Evolutionary conservation across 2,797 vertebrate genomes (phyloP), one percentile per base, ranked within the genome.

Genomic region (Lithobates sylvaticus): DNA sequence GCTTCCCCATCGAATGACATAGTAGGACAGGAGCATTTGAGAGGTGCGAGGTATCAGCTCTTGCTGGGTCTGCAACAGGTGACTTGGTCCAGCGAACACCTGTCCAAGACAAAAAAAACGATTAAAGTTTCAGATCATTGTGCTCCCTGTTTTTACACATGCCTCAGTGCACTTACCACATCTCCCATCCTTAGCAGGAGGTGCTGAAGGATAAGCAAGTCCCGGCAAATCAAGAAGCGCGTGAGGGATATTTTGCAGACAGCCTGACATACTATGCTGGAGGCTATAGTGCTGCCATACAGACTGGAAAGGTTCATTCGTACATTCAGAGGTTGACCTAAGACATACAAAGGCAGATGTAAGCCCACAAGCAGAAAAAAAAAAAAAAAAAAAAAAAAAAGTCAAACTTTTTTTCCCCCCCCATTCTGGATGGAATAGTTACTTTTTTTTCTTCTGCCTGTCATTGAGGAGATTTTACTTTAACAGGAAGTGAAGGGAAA

Each of bases 121-220:
- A 1, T n/a, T 64, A 21, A 21, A 8, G 58, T 21, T 64, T n/a
- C 58, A 64, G 8, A 23, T n/a, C 5, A 61, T n/a, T 23, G 21
- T 64, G 21, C 2, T 7, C 23, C 3, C 8, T n/a, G 23, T 64
- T 64, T 12, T 23, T 15, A 15, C 3, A 8, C 23, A 15, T 15
- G 26, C 6, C 42, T 0, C 16, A 34, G 47, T 12, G 50, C 76
- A 94, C 95, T 91, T 92, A 99, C 98, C 0, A 95, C 94, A 88
- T 97, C 96, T 44, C 96, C 95, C 0, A 97, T 94, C 29, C 94
- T 93, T 86, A 97, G 92, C 89, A 97, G 92, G 0, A 98, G 94
- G 85, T 99, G 97, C 88, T 98, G 97, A 81, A 99, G 95, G 87
- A 99, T 94, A 78, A 99, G 90, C 85, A 99, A 93, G 93, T 99